These are phyloP conservation scores for Antheraea mylitta DNA, from an alignment of 1,140 invertebrate genomes.

Conservation along the genomic window DNA sequence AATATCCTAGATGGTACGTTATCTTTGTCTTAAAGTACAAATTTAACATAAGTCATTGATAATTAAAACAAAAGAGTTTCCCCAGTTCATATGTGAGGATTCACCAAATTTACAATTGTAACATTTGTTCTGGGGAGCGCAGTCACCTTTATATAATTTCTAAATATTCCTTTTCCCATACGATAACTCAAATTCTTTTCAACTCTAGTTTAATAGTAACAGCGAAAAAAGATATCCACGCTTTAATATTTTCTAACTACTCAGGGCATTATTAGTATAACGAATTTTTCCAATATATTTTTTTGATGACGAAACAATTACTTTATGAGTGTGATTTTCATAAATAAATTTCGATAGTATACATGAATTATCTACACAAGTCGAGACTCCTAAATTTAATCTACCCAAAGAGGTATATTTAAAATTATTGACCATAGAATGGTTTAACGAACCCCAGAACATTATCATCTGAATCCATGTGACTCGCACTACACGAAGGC, in stretches of 20 bases:
- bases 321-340: too few species aligned
- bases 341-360: too few species aligned
- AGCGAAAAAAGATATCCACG: too few species aligned
- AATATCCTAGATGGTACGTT: background rate
- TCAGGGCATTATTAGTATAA: too few species aligned
- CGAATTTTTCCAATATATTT: too few species aligned
- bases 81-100: background rate
- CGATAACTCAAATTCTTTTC: too few species aligned
- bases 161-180: too few species aligned
- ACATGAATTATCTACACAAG: too few species aligned
- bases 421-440: background rate
- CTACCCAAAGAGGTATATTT: background rate
- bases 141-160: background rate
- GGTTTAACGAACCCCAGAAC: constrained; percentile 20
- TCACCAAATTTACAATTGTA: background rate
- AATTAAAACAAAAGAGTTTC: background rate
- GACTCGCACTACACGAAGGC: constrained; percentile 63
- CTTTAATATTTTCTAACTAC: too few species aligned
- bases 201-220: too few species aligned
- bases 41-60: background rate
- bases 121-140: background rate
- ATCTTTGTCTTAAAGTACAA: background rate
- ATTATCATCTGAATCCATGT: background rate
- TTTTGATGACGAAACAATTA: too few species aligned
- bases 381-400: too few species aligned